Base-by-base conservation (phyloP, 2,888 invertebrate species). In the Phrixothrix hirtus region DNA sequence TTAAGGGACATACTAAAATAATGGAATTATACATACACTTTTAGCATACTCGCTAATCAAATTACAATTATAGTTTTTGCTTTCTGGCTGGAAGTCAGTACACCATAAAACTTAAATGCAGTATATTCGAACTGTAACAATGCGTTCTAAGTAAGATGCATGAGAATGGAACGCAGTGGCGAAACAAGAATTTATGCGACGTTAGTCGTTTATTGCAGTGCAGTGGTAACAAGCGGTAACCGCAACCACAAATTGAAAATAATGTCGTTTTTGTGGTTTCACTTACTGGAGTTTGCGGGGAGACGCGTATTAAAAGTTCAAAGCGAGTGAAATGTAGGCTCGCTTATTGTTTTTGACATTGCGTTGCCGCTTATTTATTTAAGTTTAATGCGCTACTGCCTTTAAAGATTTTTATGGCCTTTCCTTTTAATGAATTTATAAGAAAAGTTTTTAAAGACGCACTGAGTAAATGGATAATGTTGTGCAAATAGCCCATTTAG, bases 201-300 rank as follows among this genome's bases (percentile, higher is more conserved):
- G 53, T 43, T 46, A 46, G 51, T 60, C 61, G 64, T 68, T 66
- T 69, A 70, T 69, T 67, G 66, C 67, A 59, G 56, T 63, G 61
- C 62, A 61, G 57, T 47, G 52, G 61, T 65, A 66, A 66, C 64
- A 61, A 63, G 62, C 62, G 55, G 53, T 53, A 58, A 59, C 63
- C 61, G 55, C 63, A 47, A 50, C 69, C 68, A 60, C 69, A 70
- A 69, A 70, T 70, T 70, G 69, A 70, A 70, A 71, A 66, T 71
- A 69, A 71, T 68, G 70, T 59, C 65, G 62, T 63, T 65, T 62
- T 61, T 62, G 63, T 52, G 65, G 63, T 65, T 61, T 62, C 55
- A 58, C 62, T 61, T 57, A 59, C 53, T 41, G 43, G 44, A 38
- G 44, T 47, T 56, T 48, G 36, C 42, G 54, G 44, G 35, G 46